Evolutionary conservation across 2,888 invertebrate species (phyloP), one percentile per base, ranked within the genome.

Genomic region (Sphinx pinastri): DNA sequence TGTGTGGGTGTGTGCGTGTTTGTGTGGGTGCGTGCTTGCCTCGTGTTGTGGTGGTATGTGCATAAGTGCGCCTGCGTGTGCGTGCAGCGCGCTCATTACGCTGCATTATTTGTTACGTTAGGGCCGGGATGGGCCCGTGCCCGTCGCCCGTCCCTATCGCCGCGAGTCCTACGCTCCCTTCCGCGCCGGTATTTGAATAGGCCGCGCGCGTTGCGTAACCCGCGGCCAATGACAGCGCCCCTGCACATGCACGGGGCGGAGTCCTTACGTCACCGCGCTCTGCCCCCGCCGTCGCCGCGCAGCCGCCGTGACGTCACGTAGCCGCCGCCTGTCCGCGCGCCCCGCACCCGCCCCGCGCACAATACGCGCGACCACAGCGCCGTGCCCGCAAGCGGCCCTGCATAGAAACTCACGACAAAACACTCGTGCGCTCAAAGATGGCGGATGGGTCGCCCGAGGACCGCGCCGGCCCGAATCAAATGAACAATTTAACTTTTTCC

Each of bases 361-460:
- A 84, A 82, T 84, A 76, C 80, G 81, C 82, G 89, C 88, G 88
- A 86, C 78, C 69, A 72, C 83, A 90, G 91, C 92, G 92, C 90
- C 88, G 83, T 82, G 82, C 84, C 84, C 81, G 81, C 78, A 77
- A 68, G 88, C 81, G 91, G 91, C 84, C 80, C 80, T 83, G 80
- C 78, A 79, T 78, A 75, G 81, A 88, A 92, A 88, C 92, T 86
- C 76, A 75, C 84, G 87, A 92, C 94, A 93, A 94, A 94, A 93
- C 94, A 94, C 91, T 95, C 95, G 95, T 94, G 95, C 95, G 95
- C 95, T 95, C 95, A 96, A 96, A 96, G 96, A 97, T 96, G 97
- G 97, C 96, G 96, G 97, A 96, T 96, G 96, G 96, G 95, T 95
- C 95, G 95, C 94, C 95, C 94, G 95, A 94, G 91, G 94, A 94